Percentiles rank a stretch among this genome's conserved stretches.
These are phyloP conservation scores for Typhlichthys subterraneus DNA, from an alignment of 2,797 vertebrate species.

Conservation along the genomic window DNA sequence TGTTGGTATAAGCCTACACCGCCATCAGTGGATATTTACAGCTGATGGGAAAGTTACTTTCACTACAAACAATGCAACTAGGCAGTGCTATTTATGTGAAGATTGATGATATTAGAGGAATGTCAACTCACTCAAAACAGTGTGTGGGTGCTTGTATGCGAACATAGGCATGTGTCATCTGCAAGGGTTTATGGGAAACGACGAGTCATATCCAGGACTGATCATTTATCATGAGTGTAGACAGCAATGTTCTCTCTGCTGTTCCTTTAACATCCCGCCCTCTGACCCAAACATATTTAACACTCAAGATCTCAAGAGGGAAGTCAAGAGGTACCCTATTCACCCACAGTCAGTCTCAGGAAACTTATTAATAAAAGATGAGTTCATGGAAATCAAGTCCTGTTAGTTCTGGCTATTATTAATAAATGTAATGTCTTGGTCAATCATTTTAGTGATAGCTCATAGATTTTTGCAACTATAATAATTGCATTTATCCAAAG, in stretches of 20 bases:
- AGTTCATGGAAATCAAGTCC: no score
- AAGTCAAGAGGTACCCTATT: conserved; percentile 4
- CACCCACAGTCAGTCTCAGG: background rate
- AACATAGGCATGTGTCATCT: conserved; percentile 1
- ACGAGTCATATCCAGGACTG: conserved; percentile 13
- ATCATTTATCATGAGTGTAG: conserved; percentile 49
- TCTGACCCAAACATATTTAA: conserved; percentile 32
- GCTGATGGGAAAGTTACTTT: conserved; percentile 33
- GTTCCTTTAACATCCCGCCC: conserved; percentile 36
- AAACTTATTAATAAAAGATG: no score
- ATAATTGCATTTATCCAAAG: no score
- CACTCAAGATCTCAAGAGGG: conserved; percentile 33
- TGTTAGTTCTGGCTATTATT: no score
- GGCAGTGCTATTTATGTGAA: conserved; percentile 34
- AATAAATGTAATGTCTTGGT: no score
- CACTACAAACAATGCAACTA: conserved; percentile 43
- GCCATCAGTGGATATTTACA: background rate
- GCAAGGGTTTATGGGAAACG: conserved; percentile 60
- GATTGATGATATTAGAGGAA: conserved; percentile 37
- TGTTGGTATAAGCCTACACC: background rate
- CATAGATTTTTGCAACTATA: no score
- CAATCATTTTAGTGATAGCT: no score
- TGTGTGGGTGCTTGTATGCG: conserved; percentile 24
- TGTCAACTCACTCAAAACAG: conserved; percentile 4
- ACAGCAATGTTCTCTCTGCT: conserved; percentile 38